Base-by-base conservation (phyloP, 2,888 invertebrate genomes). In the Orthosia gracilis region DNA sequence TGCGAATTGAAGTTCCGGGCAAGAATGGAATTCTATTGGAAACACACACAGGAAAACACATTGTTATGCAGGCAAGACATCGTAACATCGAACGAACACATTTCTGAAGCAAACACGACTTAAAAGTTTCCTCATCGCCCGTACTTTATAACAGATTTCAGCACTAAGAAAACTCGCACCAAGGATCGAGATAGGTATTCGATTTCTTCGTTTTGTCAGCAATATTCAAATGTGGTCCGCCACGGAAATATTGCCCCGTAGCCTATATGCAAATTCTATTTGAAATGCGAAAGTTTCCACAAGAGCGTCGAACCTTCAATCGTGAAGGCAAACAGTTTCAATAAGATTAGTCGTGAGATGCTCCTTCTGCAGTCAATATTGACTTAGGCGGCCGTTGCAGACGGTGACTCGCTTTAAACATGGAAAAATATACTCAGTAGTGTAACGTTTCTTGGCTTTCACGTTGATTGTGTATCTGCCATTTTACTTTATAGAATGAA, bases 301-400 rank as follows among this genome's bases (percentile, higher is more conserved):
- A 91, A 92, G 93, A 93, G 91, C 91, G 90, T 90, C 84, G 92
- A 93, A 91, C 93, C 94, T 93, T 94, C 94, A 94, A 94, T 94
- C 94, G 92, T 86, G 90, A 92, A 93, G 81, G 94, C 93, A 95
- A 95, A 95, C 94, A 95, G 93, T 94, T 94, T 95, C 94, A 94
- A 95, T 94, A 94, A 95, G 95, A 95, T 95, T 95, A 95, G 94
- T 93, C 92, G 93, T 90, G 90, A 92, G 94, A 94, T 94, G 94
- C 93, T 93, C 91, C 91, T 90, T 87, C 90, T 88, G 85, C 85
- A 91, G 94, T 94, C 94, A 95, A 95, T 95, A 94, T 94, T 94
- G 93, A 94, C 93, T 90, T 87, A 86, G 89, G 87, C 87, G 84
- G 89, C 87, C 85, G 86, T 75, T 85, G 87, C 83, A 87, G 87